Percentiles rank a stretch among this genome's conserved stretches.
These are phyloP conservation scores for Asarcornis scutulata DNA, from an alignment of 2,113 vertebrate species.

Conservation along the genomic window DNA sequence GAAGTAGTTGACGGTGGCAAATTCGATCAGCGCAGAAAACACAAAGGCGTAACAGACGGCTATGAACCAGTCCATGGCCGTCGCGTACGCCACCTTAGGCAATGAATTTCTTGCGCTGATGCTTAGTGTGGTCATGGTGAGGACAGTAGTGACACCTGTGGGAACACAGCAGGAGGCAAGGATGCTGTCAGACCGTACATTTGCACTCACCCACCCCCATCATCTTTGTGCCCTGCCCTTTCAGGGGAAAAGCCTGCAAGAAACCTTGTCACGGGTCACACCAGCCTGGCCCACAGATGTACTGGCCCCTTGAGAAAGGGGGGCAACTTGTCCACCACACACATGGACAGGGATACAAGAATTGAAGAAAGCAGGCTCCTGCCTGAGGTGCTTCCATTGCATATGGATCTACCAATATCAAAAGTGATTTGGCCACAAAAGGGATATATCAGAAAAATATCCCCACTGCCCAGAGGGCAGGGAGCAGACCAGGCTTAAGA, in stretches of 20 bases:
- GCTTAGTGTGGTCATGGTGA: conserved; percentile 99
- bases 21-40: conserved; percentile 99
- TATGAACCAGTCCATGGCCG: conserved; percentile 99
- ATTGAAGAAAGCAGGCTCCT: not conserved
- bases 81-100: conserved; percentile 98
- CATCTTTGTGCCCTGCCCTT: not conserved
- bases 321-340: not conserved
- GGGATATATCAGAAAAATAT: not conserved
- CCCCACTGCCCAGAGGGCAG: not conserved
- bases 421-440: not conserved
- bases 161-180: conserved; percentile 46
- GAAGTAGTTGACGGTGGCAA: conserved; percentile 99
- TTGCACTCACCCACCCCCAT: fast-evolving
- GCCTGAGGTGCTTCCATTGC: not conserved
- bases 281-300: too few relatives aligned
- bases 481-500: not conserved
- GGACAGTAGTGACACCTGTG: conserved; percentile 96
- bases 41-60: conserved; percentile 99
- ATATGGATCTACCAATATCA: not conserved
- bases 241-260: not conserved
- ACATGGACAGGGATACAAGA: not conserved
- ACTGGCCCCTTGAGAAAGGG: not conserved
- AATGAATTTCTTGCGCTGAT: conserved; percentile 99
- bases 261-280: not conserved
- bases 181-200: not conserved